phyloP scores from a whole-genome alignment of 2,797 vertebrate genomes.

The Neomorphus geoffroyi region DNA sequence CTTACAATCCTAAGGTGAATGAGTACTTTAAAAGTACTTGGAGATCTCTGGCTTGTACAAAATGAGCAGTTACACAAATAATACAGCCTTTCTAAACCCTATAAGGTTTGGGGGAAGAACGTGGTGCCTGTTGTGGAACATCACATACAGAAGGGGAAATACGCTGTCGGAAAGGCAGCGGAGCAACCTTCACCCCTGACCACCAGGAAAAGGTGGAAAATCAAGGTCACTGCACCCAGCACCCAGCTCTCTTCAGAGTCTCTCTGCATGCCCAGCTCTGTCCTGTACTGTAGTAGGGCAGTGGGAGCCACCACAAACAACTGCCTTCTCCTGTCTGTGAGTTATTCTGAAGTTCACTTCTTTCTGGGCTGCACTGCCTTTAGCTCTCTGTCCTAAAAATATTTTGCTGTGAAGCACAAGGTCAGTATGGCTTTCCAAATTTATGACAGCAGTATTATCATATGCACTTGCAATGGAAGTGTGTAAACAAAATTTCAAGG shows the following conservation, averaged over 20 bases:
- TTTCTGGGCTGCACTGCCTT: neutral
- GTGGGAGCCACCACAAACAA: neutral
- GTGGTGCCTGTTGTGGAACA: neutral
- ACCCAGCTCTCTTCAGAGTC: neutral
- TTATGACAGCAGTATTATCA: neutral
- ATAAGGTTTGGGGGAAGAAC: neutral
- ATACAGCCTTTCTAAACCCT: neutral
- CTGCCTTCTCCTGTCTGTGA: neutral
- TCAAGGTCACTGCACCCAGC: neutral
- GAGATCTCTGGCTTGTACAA: neutral
- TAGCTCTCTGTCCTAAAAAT: neutral
- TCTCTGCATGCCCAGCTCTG: neutral
- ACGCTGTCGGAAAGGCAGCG: neutral
- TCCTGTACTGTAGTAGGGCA: rapidly evolving
- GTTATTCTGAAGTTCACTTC: neutral
- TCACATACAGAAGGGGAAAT: neutral
- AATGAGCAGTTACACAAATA: neutral
- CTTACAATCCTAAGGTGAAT: neutral
- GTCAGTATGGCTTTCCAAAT: neutral
- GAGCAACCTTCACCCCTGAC: neutral
- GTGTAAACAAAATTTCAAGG: neutral
- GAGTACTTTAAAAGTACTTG: neutral
- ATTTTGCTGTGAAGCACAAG: neutral
- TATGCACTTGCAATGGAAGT: neutral
- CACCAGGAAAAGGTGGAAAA: neutral